A percentile compares a stretch with the other conserved stretches of the same genome.
Conservation (phyloP, 1,140 invertebrate species). For the Heliconius eleuchia region DNA sequence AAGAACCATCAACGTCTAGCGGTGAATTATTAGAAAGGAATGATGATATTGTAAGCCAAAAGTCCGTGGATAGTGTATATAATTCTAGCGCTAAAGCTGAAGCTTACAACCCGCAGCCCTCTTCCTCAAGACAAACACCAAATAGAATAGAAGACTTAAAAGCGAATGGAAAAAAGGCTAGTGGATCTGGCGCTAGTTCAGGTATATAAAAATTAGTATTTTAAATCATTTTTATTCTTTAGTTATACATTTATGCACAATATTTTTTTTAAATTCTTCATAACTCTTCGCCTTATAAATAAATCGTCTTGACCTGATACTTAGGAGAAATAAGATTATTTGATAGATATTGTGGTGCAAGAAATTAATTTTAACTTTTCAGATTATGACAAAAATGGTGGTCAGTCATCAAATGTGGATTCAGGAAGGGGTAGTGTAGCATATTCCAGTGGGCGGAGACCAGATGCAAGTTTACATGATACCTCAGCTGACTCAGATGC, state of each 20-base stretch:
- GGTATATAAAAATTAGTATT: constrained; percentile 40
- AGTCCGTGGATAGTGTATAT: constrained; percentile 73
- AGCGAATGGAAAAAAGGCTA: constrained; percentile 66
- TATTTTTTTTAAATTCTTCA: too few relatives aligned
- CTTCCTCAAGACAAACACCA: constrained; percentile 72
- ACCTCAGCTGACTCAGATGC: constrained; percentile 80
- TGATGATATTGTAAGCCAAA: constrained; percentile 74
- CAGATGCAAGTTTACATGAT: constrained; percentile 76
- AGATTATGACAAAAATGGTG: constrained; percentile 87
- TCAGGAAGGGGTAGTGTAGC: constrained; percentile 89
- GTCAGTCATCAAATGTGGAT: constrained; percentile 87
- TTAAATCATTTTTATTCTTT: too few relatives aligned
- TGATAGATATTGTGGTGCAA: neutral
- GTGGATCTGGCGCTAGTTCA: constrained; percentile 73
- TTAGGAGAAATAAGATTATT: too few relatives aligned
- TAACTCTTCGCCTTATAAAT: too few relatives aligned
- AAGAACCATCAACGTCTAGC: constrained; percentile 50
- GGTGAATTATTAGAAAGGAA: constrained; percentile 57
- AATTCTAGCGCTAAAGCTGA: constrained; percentile 71
- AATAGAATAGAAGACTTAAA: constrained; percentile 77
- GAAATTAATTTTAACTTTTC: constrained; percentile 34
- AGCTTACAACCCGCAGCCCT: constrained; percentile 62
- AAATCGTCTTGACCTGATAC: too few relatives aligned
- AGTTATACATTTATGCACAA: too few relatives aligned
- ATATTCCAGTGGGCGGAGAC: constrained; percentile 86